Percentiles rank a stretch among this genome's conserved stretches.
Evolutionary conservation across 1,140 invertebrate genomes (phyloP).

Genomic region (Achatina immaculata): DNA sequence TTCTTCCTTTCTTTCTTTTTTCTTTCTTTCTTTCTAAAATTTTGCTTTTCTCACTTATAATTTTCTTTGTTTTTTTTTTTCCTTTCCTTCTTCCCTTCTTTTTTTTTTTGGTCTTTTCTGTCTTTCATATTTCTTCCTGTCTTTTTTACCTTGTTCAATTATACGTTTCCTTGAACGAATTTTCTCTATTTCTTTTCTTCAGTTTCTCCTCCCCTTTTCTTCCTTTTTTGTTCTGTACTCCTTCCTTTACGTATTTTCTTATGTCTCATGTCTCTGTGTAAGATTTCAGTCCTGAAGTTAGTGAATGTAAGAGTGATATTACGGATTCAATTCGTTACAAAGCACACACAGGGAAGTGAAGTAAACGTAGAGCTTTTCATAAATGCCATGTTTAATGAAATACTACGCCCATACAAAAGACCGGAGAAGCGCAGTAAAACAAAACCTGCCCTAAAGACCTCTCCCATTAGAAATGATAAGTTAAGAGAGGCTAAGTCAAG

Average conservation of each 20-base stretch:
- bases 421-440: no score
- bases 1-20: no score
- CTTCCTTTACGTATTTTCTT: slow-evolving; percentile 1
- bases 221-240: neutral
- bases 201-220: neutral
- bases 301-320: no score
- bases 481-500: no score
- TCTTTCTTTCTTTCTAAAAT: neutral
- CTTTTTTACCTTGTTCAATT: neutral
- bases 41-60: neutral
- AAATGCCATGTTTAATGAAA: no score
- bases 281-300: no score
- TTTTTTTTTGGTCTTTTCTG: neutral
- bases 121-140: neutral
- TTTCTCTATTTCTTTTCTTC: neutral
- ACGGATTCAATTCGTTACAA: no score
- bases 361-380: no score
- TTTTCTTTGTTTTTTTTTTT: slow-evolving; percentile 2
- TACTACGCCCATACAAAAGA: no score
- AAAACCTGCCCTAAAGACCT: no score
- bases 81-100: slow-evolving; percentile 12
- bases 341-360: no score
- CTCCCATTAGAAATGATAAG: no score
- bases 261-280: neutral
- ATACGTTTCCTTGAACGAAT: neutral